Percentiles rank a stretch among this genome's conserved stretches.
Conservation (phyloP, 2,888 invertebrate genomes). For the Eupithecia abbreviata region DNA sequence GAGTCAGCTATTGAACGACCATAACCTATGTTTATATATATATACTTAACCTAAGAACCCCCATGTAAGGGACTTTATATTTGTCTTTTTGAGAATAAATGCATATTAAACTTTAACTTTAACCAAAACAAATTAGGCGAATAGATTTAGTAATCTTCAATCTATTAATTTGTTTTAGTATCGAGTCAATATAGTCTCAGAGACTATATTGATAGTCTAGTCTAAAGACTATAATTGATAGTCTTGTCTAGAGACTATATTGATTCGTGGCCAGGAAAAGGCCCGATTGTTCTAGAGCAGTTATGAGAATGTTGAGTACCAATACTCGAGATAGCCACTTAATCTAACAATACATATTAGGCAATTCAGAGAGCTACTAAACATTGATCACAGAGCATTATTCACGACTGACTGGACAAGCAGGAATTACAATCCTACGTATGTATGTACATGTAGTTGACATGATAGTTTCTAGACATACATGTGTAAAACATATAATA, state of each 20-base stretch:
- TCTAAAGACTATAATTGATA: no score
- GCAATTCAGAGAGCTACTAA: conserved; percentile 22
- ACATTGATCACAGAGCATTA: conserved; percentile 22
- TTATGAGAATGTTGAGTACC: neutral
- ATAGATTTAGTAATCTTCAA: no score
- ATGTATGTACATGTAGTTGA: conserved; percentile 1
- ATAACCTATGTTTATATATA: no score
- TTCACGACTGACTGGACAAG: conserved; percentile 8
- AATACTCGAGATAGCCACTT: neutral
- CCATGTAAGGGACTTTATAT: no score
- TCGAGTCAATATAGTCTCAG: no score
- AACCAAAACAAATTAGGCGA: neutral
- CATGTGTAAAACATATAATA: neutral
- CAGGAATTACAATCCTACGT: conserved; percentile 8
- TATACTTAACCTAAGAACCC: no score
- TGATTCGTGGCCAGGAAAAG: neutral
- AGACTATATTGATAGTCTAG: no score
- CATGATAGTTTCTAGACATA: neutral
- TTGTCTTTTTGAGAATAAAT: no score
- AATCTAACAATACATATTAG: conserved; percentile 10
- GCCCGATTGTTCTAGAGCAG: neutral
- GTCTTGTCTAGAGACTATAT: no score
- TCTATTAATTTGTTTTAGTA: no score
- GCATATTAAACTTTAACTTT: no score
- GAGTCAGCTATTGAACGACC: no score